Evolutionary conservation across 2,888 invertebrate genomes (phyloP).

Genomic region (Mythimna lalbum): DNA sequence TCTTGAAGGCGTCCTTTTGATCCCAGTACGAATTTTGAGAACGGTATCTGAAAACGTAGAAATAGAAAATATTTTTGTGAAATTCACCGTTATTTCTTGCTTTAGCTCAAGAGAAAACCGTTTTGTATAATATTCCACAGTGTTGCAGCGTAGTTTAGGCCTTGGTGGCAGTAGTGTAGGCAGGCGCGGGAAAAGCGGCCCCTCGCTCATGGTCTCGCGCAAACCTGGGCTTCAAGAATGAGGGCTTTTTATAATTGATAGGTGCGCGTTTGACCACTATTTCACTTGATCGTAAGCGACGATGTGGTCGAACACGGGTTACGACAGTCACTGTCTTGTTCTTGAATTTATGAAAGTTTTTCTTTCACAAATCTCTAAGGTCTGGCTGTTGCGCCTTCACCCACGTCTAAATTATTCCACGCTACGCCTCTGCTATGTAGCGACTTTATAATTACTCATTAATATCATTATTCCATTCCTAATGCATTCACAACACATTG

Average conservation of each 20-base stretch:
- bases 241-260: no score
- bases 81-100: not conserved
- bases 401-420: no score
- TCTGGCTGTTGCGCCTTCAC: no score
- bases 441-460: slow-evolving; percentile 20
- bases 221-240: no score
- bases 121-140: slow-evolving; percentile 8
- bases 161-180: not conserved
- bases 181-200: no score
- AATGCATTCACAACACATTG: slow-evolving; percentile 21
- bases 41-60: slow-evolving; percentile 94
- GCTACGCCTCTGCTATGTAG: not conserved
- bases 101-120: not conserved
- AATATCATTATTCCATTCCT: slow-evolving; percentile 28
- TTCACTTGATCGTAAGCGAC: no score
- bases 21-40: slow-evolving; percentile 96
- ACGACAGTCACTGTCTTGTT: no score
- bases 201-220: no score
- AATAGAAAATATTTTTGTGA: not conserved
- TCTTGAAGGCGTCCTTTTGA: slow-evolving; percentile 97
- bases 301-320: no score
- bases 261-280: not conserved
- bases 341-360: no score
- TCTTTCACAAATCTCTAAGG: no score
- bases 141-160: not conserved